Base-by-base conservation (phyloP, 2,113 vertebrate species). In the Sisor rabdophorus region DNA sequence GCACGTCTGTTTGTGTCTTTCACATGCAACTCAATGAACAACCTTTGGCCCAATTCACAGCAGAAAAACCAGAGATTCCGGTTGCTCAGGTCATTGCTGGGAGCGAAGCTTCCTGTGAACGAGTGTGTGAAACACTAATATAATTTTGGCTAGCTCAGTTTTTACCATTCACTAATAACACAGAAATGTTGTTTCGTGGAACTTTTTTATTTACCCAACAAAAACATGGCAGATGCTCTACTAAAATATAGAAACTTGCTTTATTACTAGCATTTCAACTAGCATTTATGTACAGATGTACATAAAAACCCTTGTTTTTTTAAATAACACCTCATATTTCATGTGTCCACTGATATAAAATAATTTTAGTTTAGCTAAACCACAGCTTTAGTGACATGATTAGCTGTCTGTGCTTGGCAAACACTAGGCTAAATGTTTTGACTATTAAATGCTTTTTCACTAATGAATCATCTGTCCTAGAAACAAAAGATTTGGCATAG, bases 41-140 rank as follows among this genome's bases (percentile, higher is more conserved):
- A 82, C 78, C 75, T 82, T 80, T 82, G 64, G 53, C 71, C 40
- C 19, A 19, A 53, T 77, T 83, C 65, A 55, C 13, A 28, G 50
- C 36, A n/a, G 20, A 24, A 63, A 44, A 79, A 76, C 80, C 76
- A 59, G 78, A 77, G 69, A 75, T 74, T 67, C 70, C 40, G 32
- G 75, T 71, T 65, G 40, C 52, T 52, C 71, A 54, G 69, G 74
- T 11, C 69, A n/a, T 61, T 24, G 40, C 63, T 47, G 11, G 36
- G 56, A 58, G 71, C 50, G 20, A 77, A 22, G 54, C 55, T 30
- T 52, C 70, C 55, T 60, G 54, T n/a, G 44, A 60, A 71, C 15
- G 48, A 26, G 32, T 26, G 60, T 24, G 59, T 55, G 50, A 26
- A 61, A 47, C 20, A 40, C 32, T 7, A 64, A 36, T 20, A 44